Percentiles rank a stretch among this genome's conserved stretches.
Conservation (phyloP, 1,140 invertebrate species). For the Caenorhabditis brenneri region DNA sequence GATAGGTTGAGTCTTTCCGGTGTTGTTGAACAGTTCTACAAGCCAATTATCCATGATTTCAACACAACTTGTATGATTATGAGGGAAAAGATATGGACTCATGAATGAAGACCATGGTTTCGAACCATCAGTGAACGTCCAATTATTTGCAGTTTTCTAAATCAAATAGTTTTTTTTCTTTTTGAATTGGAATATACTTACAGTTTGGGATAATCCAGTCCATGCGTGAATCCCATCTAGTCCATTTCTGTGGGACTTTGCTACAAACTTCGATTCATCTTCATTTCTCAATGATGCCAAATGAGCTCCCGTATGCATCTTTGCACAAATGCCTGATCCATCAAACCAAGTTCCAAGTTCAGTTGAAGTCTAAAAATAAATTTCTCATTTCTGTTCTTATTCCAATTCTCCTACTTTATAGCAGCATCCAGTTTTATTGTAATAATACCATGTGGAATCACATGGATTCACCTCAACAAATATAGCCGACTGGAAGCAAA, state of each 20-base stretch:
- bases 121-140: constrained; percentile 6
- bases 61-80: neutral
- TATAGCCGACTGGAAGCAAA: neutral
- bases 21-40: neutral
- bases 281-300: neutral
- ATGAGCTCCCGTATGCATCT: neutral
- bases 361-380: neutral
- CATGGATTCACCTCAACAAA: neutral
- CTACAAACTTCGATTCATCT: neutral
- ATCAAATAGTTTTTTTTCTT: neutral
- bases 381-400: no score
- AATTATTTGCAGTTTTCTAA: neutral
- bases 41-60: neutral
- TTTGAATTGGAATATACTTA: neutral
- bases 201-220: constrained; percentile 13
- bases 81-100: neutral
- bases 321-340: neutral
- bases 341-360: constrained; percentile 7
- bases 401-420: neutral
- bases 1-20: neutral
- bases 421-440: constrained; percentile 1
- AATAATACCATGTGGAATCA: neutral
- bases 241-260: neutral
- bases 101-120: neutral
- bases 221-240: neutral